These are phyloP conservation scores for Unio pictorum DNA, from an alignment of 2,888 invertebrate genomes.

Conservation along the genomic window DNA sequence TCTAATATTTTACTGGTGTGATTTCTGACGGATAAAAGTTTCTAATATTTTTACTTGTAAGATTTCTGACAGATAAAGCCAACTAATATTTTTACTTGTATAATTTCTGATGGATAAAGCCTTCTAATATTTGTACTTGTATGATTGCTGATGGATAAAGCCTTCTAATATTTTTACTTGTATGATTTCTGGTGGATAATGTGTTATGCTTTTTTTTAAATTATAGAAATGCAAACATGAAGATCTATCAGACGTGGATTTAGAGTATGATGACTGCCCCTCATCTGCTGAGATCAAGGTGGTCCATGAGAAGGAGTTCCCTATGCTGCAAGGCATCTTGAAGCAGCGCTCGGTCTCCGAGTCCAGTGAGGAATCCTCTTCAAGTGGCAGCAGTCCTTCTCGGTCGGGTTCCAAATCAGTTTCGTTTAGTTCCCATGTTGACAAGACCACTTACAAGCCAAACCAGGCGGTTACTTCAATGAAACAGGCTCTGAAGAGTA, in stretches of 20 bases:
- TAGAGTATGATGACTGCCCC: slow-evolving; percentile 34
- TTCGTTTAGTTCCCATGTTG: slow-evolving; percentile 66
- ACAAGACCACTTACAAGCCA: slow-evolving; percentile 62
- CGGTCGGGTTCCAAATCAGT: slow-evolving; percentile 48
- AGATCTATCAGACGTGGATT: slow-evolving; percentile 41
- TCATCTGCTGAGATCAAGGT: slow-evolving; percentile 61
- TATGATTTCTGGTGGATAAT: not conserved
- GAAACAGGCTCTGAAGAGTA: slow-evolving; percentile 65
- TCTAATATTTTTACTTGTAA: slow-evolving; percentile 2
- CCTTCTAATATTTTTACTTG: slow-evolving; percentile 2
- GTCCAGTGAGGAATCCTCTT: slow-evolving; percentile 71
- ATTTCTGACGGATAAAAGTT: not conserved
- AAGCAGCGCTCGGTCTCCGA: slow-evolving; percentile 74
- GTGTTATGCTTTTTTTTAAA: not conserved
- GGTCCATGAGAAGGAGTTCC: slow-evolving; percentile 49
- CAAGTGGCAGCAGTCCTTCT: slow-evolving; percentile 13
- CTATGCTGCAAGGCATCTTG: slow-evolving; percentile 63
- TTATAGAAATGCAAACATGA: slow-evolving; percentile 3
- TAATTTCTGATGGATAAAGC: not conserved
- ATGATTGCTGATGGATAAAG: not conserved
- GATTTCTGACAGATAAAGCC: not conserved
- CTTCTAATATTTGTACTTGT: slow-evolving; percentile 1
- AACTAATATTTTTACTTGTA: slow-evolving; percentile 1
- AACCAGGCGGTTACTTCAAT: slow-evolving; percentile 63
- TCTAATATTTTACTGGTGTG: no score